A percentile compares a stretch with the other conserved stretches of the same genome.
Evolutionary conservation across 2,888 invertebrate genomes (phyloP).

Genomic region (Laspeyria flexula): DNA sequence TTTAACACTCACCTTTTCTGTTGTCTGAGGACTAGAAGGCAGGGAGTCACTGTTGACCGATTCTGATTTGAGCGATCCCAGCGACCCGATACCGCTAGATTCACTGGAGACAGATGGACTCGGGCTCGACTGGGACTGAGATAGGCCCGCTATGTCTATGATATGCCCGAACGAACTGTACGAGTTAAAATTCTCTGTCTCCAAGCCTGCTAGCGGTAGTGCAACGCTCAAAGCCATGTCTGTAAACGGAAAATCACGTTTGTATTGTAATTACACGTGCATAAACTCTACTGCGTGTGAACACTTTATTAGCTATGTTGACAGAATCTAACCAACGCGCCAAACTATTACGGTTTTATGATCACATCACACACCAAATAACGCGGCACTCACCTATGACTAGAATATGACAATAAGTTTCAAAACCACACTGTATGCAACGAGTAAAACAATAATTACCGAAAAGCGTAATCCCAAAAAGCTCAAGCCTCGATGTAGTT

Average conservation of each 20-base stretch:
- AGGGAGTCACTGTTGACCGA: constrained; percentile 80
- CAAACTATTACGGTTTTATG: constrained; percentile 64
- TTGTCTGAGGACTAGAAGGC: constrained; percentile 83
- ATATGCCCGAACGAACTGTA: constrained; percentile 80
- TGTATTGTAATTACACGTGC: constrained; percentile 80
- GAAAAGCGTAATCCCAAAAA: constrained; percentile 80
- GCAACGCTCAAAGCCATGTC: constrained; percentile 88
- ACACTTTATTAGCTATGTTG: constrained; percentile 74
- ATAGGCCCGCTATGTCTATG: constrained; percentile 82
- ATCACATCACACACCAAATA: constrained; percentile 53
- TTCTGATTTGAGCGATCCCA: constrained; percentile 84
- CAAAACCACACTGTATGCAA: constrained; percentile 53
- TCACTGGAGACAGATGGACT: constrained; percentile 87
- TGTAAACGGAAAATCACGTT: constrained; percentile 71
- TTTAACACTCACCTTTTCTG: constrained; percentile 77
- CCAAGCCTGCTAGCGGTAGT: constrained; percentile 85
- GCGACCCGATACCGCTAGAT: constrained; percentile 87
- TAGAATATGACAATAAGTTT: constrained; percentile 46
- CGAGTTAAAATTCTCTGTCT: constrained; percentile 82
- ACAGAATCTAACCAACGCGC: constrained; percentile 81
- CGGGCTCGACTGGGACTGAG: constrained; percentile 82
- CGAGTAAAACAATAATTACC: constrained; percentile 79
- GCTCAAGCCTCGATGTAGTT: constrained; percentile 82
- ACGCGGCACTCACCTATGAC: constrained; percentile 55
- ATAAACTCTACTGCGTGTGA: constrained; percentile 69